Evolutionary conservation across 2,113 vertebrate genomes (phyloP).

Genomic region (Corythornis vintsioides): DNA sequence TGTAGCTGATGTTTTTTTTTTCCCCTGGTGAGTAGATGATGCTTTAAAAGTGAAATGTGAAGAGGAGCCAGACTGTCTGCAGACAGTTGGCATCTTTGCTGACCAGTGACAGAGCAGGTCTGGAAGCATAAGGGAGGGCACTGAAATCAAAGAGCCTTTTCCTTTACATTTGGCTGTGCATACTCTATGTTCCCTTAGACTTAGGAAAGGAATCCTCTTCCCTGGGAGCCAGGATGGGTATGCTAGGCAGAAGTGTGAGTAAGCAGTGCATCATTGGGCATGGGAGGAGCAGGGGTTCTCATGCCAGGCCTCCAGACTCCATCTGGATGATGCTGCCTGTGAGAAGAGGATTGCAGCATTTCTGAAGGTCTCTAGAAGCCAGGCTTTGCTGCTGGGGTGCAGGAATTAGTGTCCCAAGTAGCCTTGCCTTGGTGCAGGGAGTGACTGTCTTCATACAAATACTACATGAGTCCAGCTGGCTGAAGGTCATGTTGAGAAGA

Average conservation of each 20-base stretch:
- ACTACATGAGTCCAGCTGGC: neutral
- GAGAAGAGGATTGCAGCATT: neutral
- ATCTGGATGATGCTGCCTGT: neutral
- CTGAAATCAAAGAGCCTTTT: neutral
- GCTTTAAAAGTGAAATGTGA: neutral
- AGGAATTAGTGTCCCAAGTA: neutral
- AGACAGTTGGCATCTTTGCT: neutral
- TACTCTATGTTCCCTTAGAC: neutral
- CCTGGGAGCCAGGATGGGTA: neutral
- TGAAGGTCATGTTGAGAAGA: neutral
- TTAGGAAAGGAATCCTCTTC: neutral
- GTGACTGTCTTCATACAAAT: neutral
- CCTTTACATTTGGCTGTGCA: neutral
- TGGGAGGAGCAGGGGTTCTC: neutral
- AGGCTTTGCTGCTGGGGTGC: neutral
- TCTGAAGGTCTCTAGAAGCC: neutral
- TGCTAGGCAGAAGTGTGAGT: neutral
- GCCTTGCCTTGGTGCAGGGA: neutral
- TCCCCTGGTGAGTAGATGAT: neutral
- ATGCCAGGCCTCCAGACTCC: fast-evolving
- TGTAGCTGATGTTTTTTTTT: neutral
- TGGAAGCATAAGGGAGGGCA: neutral
- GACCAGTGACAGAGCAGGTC: neutral
- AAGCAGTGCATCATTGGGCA: neutral
- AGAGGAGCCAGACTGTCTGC: neutral